phyloP scores from a whole-genome alignment of 1,140 invertebrate genomes.

The Nixonia krombeini region DNA sequence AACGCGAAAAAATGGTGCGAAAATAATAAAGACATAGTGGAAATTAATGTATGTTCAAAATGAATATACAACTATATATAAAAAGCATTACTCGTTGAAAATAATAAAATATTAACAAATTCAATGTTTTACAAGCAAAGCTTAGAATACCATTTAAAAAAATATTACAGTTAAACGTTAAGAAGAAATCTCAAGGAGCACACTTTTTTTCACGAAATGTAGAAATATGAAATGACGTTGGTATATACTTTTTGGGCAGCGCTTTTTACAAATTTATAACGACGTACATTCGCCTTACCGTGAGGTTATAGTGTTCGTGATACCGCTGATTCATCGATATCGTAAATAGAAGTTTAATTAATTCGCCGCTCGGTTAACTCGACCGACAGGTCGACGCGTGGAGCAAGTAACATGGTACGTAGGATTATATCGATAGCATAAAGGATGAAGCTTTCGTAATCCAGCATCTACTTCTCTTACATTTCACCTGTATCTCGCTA shows the following conservation, averaged over 20 bases:
- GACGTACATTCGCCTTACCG: conserved; percentile 27
- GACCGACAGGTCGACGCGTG: conserved; percentile 59
- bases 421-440: conserved; percentile 56
- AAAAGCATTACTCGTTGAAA: too few species aligned
- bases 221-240: conserved; percentile 21
- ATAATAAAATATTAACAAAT: too few species aligned
- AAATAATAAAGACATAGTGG: too few species aligned
- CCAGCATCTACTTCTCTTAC: conserved; percentile 43
- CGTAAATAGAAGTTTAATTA: conserved; percentile 71
- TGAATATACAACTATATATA: too few species aligned
- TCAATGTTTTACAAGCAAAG: too few species aligned
- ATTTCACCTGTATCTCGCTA: conserved; percentile 38
- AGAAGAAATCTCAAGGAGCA: too few species aligned
- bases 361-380: conserved; percentile 67
- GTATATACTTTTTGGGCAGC: conserved; percentile 40
- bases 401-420: conserved; percentile 49
- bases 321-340: conserved; percentile 70
- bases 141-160: too few species aligned
- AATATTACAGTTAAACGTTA: too few species aligned
- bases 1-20: too few species aligned
- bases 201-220: conserved; percentile 15
- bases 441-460: conserved; percentile 59
- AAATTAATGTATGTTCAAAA: too few species aligned
- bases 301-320: conserved; percentile 50
- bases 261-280: conserved; percentile 64